Base-by-base conservation (phyloP, 1,140 invertebrate genomes). In the Drosophila tani region DNA sequence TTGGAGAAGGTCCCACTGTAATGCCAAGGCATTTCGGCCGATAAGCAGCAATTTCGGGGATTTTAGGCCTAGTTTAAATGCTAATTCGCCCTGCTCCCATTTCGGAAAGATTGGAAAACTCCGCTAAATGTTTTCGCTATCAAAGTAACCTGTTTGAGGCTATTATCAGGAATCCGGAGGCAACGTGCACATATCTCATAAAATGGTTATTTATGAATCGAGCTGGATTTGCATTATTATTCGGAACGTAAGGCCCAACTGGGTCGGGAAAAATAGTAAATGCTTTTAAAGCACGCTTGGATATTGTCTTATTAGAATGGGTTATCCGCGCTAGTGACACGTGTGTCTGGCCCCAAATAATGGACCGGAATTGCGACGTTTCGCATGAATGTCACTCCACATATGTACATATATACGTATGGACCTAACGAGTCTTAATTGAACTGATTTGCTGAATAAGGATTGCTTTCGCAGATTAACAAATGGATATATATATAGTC, bases 351-450 rank as follows among this genome's bases (percentile, higher is more conserved):
- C 29, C 46, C 67, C 53, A 73, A 70, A 59, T 50, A 66, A 74
- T 78, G 55, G 19, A 46, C 32, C 45, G 51, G 65, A 77, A 82
- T 69, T 79, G 67, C 82, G 82, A 46, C 83, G 83, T 63, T 64
- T 73, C 35, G 41, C 27, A 55, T 49, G 46, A 59, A 59, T 50
- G 45, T 47, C 41, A 14, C 32, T 47, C n/a, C 29, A 49, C 32
- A 17, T 53, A 46, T 32, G 43, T 70, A 41, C 19, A 17, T 38
- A 38, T 38, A 74, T 62, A 55, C 21, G 66, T 57, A 27, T 17
- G 50, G 5, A 50, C 51, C 45, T 80, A 81, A 84, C 74, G 41
- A 85, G 78, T 74, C 82, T 81, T 77, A 85, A 84, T 84, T 84
- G 82, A 79, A 79, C 58, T 87, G 79, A 82, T 85, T 82, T 65